Evolutionary conservation across 64 coral and sea anemone species (phyloP).

Genomic region (Actinia tenebrosa): DNA sequence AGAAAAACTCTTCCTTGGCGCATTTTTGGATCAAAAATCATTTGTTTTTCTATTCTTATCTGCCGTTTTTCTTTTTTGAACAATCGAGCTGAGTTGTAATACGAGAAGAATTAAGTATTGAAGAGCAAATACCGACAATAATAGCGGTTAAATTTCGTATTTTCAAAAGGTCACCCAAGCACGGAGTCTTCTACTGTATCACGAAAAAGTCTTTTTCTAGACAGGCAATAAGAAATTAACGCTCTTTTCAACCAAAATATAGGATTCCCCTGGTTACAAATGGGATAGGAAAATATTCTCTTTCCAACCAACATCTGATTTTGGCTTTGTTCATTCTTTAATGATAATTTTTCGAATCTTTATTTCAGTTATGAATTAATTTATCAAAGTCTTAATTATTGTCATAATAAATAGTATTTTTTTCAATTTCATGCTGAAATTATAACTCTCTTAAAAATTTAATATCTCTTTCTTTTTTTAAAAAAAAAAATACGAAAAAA

Average conservation of each 20-base stretch:
- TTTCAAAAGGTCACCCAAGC: background rate
- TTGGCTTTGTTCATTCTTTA: background rate
- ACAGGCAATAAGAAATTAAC: background rate
- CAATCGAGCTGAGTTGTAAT: background rate
- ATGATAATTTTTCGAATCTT: background rate
- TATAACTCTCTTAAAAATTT: background rate
- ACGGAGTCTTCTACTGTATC: background rate
- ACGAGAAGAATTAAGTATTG: background rate
- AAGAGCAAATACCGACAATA: background rate
- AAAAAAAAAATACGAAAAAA: no score
- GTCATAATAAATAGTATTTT: background rate
- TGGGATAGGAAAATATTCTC: background rate
- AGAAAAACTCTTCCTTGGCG: background rate
- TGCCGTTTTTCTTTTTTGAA: background rate
- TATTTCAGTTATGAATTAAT: background rate
- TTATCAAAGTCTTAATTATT: background rate
- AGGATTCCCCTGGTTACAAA: background rate
- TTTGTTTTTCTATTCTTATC: background rate
- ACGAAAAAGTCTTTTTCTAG: background rate
- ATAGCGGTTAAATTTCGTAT: constrained; percentile 6
- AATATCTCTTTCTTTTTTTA: no score
- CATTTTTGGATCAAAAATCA: background rate
- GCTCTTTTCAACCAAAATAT: background rate
- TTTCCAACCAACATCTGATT: background rate
- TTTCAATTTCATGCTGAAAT: background rate